Evolutionary conservation across 2,888 invertebrate species (phyloP), one percentile per base, ranked within the genome.

Genomic region (Sphaeridia pumilis): DNA sequence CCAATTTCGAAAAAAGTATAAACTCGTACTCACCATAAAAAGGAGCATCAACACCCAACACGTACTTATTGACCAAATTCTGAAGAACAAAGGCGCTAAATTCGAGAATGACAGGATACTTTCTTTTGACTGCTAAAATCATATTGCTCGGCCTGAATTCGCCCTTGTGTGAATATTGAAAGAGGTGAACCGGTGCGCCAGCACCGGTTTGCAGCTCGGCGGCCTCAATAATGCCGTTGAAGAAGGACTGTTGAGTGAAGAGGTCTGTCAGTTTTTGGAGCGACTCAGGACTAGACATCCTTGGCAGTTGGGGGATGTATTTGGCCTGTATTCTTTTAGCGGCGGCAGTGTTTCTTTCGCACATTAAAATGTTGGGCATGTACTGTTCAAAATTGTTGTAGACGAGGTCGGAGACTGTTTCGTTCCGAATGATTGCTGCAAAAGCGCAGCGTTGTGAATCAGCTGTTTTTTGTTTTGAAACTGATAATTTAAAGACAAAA

Each of bases 91-190:
- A 38, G 1, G 27, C 28, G 4, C 36, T 17, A 17, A 52, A 41
- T 38, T 52, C 52, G 2, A 52, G 26, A 12, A 46, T 45, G 17
- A 52, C 38, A 17, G 52, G 52, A 20, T 46, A 52, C 28, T 41
- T n/a, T 26, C 36, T 25, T 52, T 52, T 46, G 14, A 52, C 20
- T 14, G 54, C 48, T 38, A 54, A 48, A 14, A 59, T 21, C 22
- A 54, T 47, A 45, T 59, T 56, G n/a, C 49, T 54, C 26, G 49
- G 44, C 14, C 47, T 36, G 17, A 53, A 51, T 24, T 57, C 52
- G 1, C 57, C 57, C 5, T 50, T 46, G 41, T 59, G 56, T 1
- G 47, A 51, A 24, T 57, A 56, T n/a, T 56, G 55, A 38, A 49
- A 59, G 0, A 51, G 26, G 34, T 57, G 56, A 3, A 55, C 55